Base-by-base conservation (phyloP, 2,113 vertebrate genomes). In the Nannospalax galili region DNA sequence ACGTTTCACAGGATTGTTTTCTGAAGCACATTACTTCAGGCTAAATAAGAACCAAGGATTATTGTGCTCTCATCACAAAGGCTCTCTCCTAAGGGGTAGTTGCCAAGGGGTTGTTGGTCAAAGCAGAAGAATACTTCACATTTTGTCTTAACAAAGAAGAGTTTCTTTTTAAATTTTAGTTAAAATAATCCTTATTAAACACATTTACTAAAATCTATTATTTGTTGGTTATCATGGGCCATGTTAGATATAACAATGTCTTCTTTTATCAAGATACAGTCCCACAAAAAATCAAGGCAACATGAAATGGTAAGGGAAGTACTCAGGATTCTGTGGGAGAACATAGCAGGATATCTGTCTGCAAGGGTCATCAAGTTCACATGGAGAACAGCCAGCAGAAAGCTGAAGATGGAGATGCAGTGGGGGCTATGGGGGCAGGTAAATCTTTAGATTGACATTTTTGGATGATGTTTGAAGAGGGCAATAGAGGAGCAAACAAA, bases 91-190 rank as follows among this genome's bases (percentile, higher is more conserved):
- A 67, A 84, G 20, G 30, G 77, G 14, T 86, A 69, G 79, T 62
- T 86, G 69, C 20, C 22, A 88, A 89, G 40, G 5, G 9, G 1
- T 8, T 77, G 5, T 42, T 64, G 52, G n/a, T 2, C 1, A 88
- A 60, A 12, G 32, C 28, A 90, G 32, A 92, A 56, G 5, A 62
- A 40, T 3, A 11, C 9, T 77, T n/a, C 19, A 17, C 10, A 11
- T 89, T 88, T 58, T 60, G 16, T 81, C 42, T 67, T 37, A 92
- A 56, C 74, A 80, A 64, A 62, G 17, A 81, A 26, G 20, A 52
- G 2, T 40, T 48, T 22, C 6, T 58, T 79, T 94, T 17, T 96
- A 8, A 75, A 73, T 94, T 84, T 86, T 95, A 90, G 92, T 94
- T 58, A n/a, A 90, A 85, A 56, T 37, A 77, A 16, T 60, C 5